phyloP scores from a whole-genome alignment of 2,797 vertebrate species.

The Syngnathus rostellatus region DNA sequence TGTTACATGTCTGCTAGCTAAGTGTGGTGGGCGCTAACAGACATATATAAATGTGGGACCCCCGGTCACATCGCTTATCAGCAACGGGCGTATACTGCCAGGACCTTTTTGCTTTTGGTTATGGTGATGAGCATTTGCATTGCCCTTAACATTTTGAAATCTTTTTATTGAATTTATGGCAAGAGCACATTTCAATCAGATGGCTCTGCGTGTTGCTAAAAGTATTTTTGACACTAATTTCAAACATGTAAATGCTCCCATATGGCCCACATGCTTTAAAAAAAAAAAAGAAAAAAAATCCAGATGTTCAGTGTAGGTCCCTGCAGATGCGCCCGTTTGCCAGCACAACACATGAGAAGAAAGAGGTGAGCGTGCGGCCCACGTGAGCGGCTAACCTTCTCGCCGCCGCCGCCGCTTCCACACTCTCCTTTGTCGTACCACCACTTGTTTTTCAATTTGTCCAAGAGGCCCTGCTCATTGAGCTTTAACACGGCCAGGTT shows the following conservation, averaged over 20 bases:
- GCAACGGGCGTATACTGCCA: slow-evolving; percentile 91
- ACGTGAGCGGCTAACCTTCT: slow-evolving; percentile 90
- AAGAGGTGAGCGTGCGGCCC: not conserved
- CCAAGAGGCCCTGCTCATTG: slow-evolving; percentile 99
- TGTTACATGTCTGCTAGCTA: slow-evolving; percentile 65
- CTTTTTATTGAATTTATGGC: no score
- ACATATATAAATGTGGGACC: slow-evolving; percentile 70
- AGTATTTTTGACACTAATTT: no score
- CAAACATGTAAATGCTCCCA: not conserved
- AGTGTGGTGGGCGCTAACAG: slow-evolving; percentile 62
- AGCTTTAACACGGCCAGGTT: slow-evolving; percentile 99
- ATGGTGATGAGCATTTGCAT: not conserved
- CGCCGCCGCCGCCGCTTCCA: slow-evolving; percentile 98
- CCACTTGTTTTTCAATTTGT: slow-evolving; percentile 99
- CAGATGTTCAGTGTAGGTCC: slow-evolving; percentile 43
- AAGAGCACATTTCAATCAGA: no score
- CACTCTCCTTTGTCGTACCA: slow-evolving; percentile 99
- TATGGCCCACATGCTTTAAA: not conserved
- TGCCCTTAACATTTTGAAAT: no score
- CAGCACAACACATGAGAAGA: slow-evolving; percentile 59
- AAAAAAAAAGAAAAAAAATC: not conserved
- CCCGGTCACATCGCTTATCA: slow-evolving; percentile 86
- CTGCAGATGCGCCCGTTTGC: slow-evolving; percentile 91
- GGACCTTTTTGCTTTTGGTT: slow-evolving; percentile 52
- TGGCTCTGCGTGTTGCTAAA: no score